Evolutionary conservation across 2,888 invertebrate species (phyloP).

Genomic region (Mimachlamys varia): DNA sequence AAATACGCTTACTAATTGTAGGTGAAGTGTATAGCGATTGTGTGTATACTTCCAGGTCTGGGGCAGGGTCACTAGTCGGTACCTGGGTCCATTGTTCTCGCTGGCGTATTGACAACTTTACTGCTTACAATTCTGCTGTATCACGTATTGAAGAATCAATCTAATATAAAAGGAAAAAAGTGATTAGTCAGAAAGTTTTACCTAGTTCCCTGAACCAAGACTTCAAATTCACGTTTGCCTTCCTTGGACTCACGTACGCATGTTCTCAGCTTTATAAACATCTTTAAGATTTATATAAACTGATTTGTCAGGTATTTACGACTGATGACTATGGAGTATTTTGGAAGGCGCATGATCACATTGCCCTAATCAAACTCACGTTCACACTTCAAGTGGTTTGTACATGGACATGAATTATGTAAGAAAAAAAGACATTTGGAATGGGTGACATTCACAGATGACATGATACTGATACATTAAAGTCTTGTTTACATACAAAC

Average conservation of each 20-base stretch:
- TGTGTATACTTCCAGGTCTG: constrained; percentile 17
- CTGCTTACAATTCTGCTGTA: constrained; percentile 10
- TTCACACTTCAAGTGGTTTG: too few species aligned
- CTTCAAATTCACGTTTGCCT: background rate
- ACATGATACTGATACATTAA: background rate
- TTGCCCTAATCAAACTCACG: too few species aligned
- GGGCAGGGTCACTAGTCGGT: background rate
- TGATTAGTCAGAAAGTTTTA: constrained; percentile 24
- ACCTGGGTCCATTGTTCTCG: constrained; percentile 14
- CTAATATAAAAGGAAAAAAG: background rate
- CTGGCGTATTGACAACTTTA: constrained; percentile 29
- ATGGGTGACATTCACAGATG: background rate
- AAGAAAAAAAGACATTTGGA: background rate
- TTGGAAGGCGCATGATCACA: too few species aligned
- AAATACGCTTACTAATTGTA: constrained; percentile 24
- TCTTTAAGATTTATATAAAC: background rate
- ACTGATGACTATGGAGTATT: too few species aligned
- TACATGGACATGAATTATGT: too few species aligned
- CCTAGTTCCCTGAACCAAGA: background rate
- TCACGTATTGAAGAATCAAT: constrained; percentile 5
- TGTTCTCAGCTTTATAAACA: background rate
- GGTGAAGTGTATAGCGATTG: background rate
- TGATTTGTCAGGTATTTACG: background rate
- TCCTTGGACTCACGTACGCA: background rate
- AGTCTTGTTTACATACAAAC: background rate